Percentiles rank a stretch among this genome's conserved stretches.
These are phyloP conservation scores for Danio jaintianensis DNA, from an alignment of 2,797 vertebrate species.

Conservation along the genomic window DNA sequence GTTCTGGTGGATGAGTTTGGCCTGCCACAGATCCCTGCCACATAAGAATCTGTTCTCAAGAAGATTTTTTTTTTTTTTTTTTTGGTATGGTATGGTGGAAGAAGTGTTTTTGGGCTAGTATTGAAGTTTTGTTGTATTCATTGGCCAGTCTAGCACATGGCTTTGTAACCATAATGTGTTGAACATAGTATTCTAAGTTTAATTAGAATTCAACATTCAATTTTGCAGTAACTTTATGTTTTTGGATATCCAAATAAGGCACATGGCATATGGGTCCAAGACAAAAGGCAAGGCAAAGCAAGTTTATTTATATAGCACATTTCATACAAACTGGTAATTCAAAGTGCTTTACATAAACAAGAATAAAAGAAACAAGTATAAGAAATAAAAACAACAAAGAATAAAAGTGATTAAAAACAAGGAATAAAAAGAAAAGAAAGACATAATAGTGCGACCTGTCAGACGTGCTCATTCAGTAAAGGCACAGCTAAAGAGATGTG, in stretches of 20 bases:
- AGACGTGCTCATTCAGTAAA: too few relatives aligned
- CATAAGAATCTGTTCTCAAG: conserved; percentile 80
- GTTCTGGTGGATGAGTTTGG: conserved; percentile 97
- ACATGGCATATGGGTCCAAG: not conserved
- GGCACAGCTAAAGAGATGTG: too few relatives aligned
- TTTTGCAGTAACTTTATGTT: not conserved
- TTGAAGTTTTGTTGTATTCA: conserved; percentile 46
- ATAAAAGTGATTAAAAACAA: too few relatives aligned
- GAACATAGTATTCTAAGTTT: not conserved
- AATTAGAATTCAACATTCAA: not conserved
- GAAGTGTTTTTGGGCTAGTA: conserved; percentile 61
- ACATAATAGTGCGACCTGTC: too few relatives aligned
- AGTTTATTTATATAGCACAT: too few relatives aligned
- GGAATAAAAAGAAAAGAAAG: too few relatives aligned
- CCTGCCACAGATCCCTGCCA: conserved; percentile 95
- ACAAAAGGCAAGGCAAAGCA: too few relatives aligned
- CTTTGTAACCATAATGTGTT: conserved; percentile 10
- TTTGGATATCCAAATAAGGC: not conserved
- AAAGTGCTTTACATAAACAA: too few relatives aligned
- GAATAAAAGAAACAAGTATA: too few relatives aligned
- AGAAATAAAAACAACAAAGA: too few relatives aligned
- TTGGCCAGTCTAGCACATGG: conserved; percentile 66
- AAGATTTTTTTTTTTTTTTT: conserved; percentile 39
- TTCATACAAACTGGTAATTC: too few relatives aligned
- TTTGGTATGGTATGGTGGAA: conserved; percentile 48